Base-by-base conservation (phyloP, 2,797 vertebrate species). In the Typhlichthys eigenmanni region DNA sequence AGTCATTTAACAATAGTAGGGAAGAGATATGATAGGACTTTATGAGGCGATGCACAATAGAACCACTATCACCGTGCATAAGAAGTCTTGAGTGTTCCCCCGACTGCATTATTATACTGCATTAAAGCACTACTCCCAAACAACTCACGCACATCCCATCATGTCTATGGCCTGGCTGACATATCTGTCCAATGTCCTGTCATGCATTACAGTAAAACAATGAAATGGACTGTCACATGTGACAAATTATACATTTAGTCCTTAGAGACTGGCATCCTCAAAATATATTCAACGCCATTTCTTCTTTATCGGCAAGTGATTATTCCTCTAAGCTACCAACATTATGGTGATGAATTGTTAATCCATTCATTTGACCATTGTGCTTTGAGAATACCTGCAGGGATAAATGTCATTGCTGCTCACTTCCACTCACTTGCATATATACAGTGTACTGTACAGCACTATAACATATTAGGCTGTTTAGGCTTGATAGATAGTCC, bases 161-260 rank as follows among this genome's bases (percentile, higher is more conserved):
- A 63, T 9, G 58, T 19, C 71, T 77, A 72, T 79, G 85, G 81
- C 75, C 71, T 13, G 13, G 72, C 55, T 63, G 65, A 69, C 62
- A 69, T 81, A 85, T 86, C 74, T 74, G 72, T 79, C 81, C 74
- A 76, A 90, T 85, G 62, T 76, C 76, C 52, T 62, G 19, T 68
- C 58, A 82, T 86, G 85, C 88, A 85, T 90, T 88, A 92, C 82
- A 24, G 58, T 85, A 78, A 80, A 85, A 88, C 90, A 87, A 91
- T 91, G 85, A 86, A 86, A 89, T 75, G 74, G 75, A 82, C 82
- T 89, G 90, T 91, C 88, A 90, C 74, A 78, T 77, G 77, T 91
- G 91, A 93, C 88, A 88, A 85, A 92, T 91, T 88, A 87, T 83
- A 89, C 89, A 88, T 91, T 93, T 92, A 91, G 84, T 89, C 85